Evolutionary conservation across 2,113 vertebrate genomes (phyloP).

Genomic region (crab-eating macaque (Macaca fascicularis)): DNA sequence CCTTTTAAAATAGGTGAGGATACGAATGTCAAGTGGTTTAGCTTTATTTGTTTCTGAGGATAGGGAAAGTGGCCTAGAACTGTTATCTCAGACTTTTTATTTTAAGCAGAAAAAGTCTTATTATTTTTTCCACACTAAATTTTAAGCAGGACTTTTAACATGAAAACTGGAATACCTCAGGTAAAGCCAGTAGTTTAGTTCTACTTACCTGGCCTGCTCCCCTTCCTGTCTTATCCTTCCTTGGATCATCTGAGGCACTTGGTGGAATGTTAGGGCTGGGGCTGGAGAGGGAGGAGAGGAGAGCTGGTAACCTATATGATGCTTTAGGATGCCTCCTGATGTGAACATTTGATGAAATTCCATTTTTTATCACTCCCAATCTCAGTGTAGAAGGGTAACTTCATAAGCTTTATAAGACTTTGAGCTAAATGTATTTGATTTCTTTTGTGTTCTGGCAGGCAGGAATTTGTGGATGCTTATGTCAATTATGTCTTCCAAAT

Average conservation of each 20-base stretch:
- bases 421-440: not conserved
- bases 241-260: not conserved
- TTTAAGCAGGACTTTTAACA: not conserved
- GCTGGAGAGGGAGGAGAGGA: not conserved
- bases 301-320: fast-evolving
- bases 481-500: constrained; percentile 93
- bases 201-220: not conserved
- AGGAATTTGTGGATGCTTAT: constrained; percentile 96
- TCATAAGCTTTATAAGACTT: not conserved
- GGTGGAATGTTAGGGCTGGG: not conserved
- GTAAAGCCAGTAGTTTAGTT: not conserved
- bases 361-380: not conserved
- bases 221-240: not conserved
- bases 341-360: not conserved
- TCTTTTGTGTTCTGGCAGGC: constrained; percentile 83
- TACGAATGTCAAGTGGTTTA: not conserved
- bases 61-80: not conserved
- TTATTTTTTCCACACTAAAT: not conserved
- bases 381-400: not conserved
- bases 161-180: not conserved
- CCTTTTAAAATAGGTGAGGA: not conserved
- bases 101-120: not conserved
- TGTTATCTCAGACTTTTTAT: not conserved
- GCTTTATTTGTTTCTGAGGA: not conserved
- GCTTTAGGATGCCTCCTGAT: not conserved